Evolutionary conservation across 2,888 invertebrate species (phyloP).

Genomic region (Trachelus tabidus): DNA sequence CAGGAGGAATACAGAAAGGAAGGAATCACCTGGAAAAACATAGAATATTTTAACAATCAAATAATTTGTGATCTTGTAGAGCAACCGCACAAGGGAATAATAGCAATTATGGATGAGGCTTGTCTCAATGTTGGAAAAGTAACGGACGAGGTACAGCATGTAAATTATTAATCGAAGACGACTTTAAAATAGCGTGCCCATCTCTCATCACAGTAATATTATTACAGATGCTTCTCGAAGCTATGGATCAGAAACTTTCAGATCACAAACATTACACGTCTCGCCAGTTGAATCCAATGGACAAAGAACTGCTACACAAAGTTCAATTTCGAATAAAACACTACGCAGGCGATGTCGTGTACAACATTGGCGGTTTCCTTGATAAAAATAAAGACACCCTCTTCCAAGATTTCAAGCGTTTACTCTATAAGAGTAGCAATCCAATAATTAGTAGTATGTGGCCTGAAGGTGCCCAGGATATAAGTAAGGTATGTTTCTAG

Average conservation of each 20-base stretch:
- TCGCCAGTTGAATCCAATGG: constrained; percentile 83
- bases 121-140: constrained; percentile 96
- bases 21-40: constrained; percentile 94
- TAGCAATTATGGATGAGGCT: constrained; percentile 96
- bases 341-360: constrained; percentile 97
- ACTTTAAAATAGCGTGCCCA: no score
- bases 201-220: constrained; percentile 14
- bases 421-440: constrained; percentile 87
- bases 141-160: constrained; percentile 69
- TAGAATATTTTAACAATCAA: constrained; percentile 98
- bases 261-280: constrained; percentile 92
- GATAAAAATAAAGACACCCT: constrained; percentile 98
- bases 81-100: constrained; percentile 89
- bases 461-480: constrained; percentile 95
- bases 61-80: constrained; percentile 96
- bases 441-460: constrained; percentile 87
- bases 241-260: constrained; percentile 89
- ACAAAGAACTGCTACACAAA: constrained; percentile 83
- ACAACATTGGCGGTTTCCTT: constrained; percentile 89
- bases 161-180: no score
- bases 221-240: constrained; percentile 82
- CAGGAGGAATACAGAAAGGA: constrained; percentile 97
- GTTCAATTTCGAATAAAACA: constrained; percentile 88
- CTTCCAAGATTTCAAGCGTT: constrained; percentile 96
- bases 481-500: constrained; percentile 75